Conservation (phyloP, 2,888 invertebrate genomes). For the Pollenia angustigena region DNA sequence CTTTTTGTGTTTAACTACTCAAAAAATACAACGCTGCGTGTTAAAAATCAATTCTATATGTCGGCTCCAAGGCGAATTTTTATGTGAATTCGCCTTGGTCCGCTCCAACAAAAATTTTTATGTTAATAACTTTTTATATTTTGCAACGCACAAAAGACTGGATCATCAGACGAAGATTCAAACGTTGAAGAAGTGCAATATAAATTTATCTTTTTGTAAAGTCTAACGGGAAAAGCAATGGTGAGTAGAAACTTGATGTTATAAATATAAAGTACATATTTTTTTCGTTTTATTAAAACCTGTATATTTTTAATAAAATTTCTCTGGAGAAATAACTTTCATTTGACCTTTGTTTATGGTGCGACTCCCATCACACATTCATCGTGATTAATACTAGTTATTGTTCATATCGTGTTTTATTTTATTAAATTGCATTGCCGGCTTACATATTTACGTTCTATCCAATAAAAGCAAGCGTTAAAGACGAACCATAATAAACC, state of each 20-base stretch:
- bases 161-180: neutral
- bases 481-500: too few species aligned
- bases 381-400: neutral
- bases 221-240: slow-evolving; percentile 43
- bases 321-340: slow-evolving; percentile 71
- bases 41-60: too few species aligned
- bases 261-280: neutral
- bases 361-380: neutral
- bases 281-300: neutral
- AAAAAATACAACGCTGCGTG: too few species aligned
- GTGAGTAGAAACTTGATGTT: slow-evolving; percentile 27
- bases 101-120: slow-evolving; percentile 32
- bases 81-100: too few species aligned
- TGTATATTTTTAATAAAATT: neutral
- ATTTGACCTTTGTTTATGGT: slow-evolving; percentile 72
- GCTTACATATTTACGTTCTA: neutral
- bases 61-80: neutral
- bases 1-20: too few species aligned
- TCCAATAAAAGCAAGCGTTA: neutral
- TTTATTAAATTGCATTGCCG: neutral
- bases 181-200: neutral
- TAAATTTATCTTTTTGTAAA: slow-evolving; percentile 6
- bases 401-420: neutral
- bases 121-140: slow-evolving; percentile 60
- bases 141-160: slow-evolving; percentile 17